Evolutionary conservation across 2,888 invertebrate genomes (phyloP).

Genomic region (Panzeria rudis): DNA sequence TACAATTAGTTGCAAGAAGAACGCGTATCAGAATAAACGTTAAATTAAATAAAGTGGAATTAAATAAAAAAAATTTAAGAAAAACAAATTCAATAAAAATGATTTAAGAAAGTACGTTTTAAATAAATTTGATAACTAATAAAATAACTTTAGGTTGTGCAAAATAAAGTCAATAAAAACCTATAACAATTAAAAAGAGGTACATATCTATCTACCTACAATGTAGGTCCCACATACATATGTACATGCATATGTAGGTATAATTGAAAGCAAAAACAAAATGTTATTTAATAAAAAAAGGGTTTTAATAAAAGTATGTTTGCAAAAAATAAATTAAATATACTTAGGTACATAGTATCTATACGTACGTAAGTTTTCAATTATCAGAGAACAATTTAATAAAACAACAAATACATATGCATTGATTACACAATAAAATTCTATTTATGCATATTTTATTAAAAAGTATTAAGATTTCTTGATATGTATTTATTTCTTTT

Average conservation of each 20-base stretch:
- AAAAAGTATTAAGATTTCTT: not conserved
- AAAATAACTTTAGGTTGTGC: not conserved
- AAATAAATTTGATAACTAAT: slow-evolving; percentile 3
- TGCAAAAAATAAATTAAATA: too few species aligned
- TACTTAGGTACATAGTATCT: too few species aligned
- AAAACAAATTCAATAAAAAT: slow-evolving; percentile 23
- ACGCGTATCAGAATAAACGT: slow-evolving; percentile 51
- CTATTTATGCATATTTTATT: slow-evolving; percentile 34
- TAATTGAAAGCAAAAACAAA: not conserved
- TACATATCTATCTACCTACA: too few species aligned
- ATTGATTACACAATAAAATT: slow-evolving; percentile 62
- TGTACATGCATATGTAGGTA: slow-evolving; percentile 24
- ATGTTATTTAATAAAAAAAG: slow-evolving; percentile 26
- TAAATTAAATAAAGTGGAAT: not conserved
- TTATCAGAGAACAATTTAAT: slow-evolving; percentile 28
- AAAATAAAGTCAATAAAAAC: not conserved
- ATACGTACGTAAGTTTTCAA: not conserved
- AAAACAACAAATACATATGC: not conserved
- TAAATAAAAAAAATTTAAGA: not conserved
- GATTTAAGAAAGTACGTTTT: not conserved
- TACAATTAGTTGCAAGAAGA: slow-evolving; percentile 56
- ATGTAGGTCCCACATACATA: too few species aligned
- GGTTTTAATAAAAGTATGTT: slow-evolving; percentile 18
- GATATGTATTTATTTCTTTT: not conserved
- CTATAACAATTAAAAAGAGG: slow-evolving; percentile 26